Percentiles rank a stretch among this genome's conserved stretches.
phyloP scores from a whole-genome alignment of 2,113 vertebrate species.

The Drymodes brunneopygia region DNA sequence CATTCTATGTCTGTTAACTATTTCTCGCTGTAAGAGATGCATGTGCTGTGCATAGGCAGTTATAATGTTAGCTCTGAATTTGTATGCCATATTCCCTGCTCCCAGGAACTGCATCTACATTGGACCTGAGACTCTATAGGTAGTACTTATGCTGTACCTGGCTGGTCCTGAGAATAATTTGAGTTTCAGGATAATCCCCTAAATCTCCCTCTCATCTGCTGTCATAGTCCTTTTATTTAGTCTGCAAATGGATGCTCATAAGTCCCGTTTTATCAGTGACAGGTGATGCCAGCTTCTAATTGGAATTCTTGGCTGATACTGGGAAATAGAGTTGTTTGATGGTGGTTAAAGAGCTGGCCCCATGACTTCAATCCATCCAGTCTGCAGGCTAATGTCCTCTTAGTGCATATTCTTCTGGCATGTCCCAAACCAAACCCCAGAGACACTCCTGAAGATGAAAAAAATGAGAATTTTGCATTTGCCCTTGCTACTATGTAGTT shows the following conservation, averaged over 20 bases:
- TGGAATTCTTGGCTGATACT: not conserved
- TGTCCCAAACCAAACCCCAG: not conserved
- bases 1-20: conserved; percentile 51
- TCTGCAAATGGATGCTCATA: fast-evolving
- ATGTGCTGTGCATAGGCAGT: not conserved
- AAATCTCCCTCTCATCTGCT: not conserved
- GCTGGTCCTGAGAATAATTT: not conserved
- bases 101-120: not conserved
- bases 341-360: not conserved
- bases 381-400: not conserved
- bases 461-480: not conserved
- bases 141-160: not conserved
- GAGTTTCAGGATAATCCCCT: not conserved
- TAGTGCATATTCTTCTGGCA: not conserved
- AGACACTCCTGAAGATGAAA: not conserved
- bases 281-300: not conserved
- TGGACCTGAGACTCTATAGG: not conserved
- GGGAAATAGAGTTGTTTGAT: not conserved
- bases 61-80: not conserved
- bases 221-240: not conserved
- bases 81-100: not conserved
- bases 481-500: not conserved
- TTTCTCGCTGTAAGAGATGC: conserved; percentile 21
- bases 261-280: not conserved
- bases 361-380: not conserved